Conservation (phyloP, 2,888 invertebrate species). For the Drosophila nigricruria region DNA sequence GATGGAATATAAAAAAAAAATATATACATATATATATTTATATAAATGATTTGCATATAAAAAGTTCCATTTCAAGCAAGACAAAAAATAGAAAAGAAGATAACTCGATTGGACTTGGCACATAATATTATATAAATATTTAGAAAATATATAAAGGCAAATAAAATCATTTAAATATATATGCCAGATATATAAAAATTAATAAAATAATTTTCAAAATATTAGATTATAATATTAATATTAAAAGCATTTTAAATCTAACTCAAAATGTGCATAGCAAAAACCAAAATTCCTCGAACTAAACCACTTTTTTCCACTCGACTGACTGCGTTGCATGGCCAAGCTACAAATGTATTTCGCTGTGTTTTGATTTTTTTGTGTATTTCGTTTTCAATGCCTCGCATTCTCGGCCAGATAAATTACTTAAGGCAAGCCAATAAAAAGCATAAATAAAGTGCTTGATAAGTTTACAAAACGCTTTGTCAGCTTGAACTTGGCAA, state of each 20-base stretch:
- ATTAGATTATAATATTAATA: background rate
- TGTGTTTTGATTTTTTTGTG: constrained; percentile 14
- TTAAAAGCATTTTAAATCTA: background rate
- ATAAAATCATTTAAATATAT: background rate
- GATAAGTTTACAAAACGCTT: constrained; percentile 57
- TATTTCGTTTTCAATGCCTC: constrained; percentile 12
- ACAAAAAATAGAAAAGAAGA: background rate
- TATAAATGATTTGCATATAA: background rate
- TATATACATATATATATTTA: too few species aligned
- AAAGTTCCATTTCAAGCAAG: background rate
- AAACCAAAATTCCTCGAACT: background rate
- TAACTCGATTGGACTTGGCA: background rate
- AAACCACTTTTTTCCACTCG: constrained; percentile 51
- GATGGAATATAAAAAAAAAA: background rate
- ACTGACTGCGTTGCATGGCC: constrained; percentile 39
- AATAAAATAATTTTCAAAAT: background rate
- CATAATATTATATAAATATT: background rate
- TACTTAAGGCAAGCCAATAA: constrained; percentile 22
- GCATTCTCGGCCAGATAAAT: constrained; percentile 27
- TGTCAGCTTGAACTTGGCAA: constrained; percentile 36
- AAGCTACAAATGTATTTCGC: constrained; percentile 20
- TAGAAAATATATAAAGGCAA: background rate
- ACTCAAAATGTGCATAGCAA: background rate
- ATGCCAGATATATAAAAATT: background rate
- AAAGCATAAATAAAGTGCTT: constrained; percentile 38